A percentile compares a stretch with the other conserved stretches of the same genome.
Conservation (phyloP, 1,140 invertebrate genomes). For the Lepidurus apus region DNA sequence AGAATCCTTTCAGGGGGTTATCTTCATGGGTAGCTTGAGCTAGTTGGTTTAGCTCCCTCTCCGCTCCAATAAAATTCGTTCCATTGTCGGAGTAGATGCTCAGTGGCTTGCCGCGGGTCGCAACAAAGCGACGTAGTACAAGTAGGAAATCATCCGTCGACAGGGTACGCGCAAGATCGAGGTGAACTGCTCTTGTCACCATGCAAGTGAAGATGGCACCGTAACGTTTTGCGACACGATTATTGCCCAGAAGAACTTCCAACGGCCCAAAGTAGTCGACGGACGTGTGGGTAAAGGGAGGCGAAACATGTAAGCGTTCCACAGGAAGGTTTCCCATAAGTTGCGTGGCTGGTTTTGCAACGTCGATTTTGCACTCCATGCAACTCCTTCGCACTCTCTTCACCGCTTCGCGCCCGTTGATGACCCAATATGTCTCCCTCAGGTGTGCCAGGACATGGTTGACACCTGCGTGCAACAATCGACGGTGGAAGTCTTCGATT, state of each 20-base stretch:
- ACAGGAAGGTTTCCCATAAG: slow-evolving; percentile 6
- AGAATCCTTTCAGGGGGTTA: slow-evolving; percentile 36
- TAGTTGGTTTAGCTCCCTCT: slow-evolving; percentile 37
- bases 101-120: slow-evolving; percentile 40
- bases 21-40: slow-evolving; percentile 41
- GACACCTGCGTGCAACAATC: not conserved
- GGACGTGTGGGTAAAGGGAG: slow-evolving; percentile 37
- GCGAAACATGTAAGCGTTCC: not conserved
- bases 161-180: slow-evolving; percentile 42
- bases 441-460: not conserved
- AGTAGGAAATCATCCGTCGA: slow-evolving; percentile 40
- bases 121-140: slow-evolving; percentile 42
- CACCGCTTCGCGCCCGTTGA: slow-evolving; percentile 24
- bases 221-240: slow-evolving; percentile 40
- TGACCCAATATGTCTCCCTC: not conserved
- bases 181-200: slow-evolving; percentile 42
- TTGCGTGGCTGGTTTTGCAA: not conserved
- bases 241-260: slow-evolving; percentile 34
- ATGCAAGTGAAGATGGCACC: slow-evolving; percentile 44
- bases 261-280: slow-evolving; percentile 42
- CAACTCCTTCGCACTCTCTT: slow-evolving; percentile 21
- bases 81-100: slow-evolving; percentile 46
- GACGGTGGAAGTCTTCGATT: not conserved
- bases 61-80: slow-evolving; percentile 40
- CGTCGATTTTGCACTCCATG: not conserved